Evolutionary conservation across 2,797 vertebrate species (phyloP), one percentile per base, ranked within the genome.

Genomic region (Lerista edwardsae): DNA sequence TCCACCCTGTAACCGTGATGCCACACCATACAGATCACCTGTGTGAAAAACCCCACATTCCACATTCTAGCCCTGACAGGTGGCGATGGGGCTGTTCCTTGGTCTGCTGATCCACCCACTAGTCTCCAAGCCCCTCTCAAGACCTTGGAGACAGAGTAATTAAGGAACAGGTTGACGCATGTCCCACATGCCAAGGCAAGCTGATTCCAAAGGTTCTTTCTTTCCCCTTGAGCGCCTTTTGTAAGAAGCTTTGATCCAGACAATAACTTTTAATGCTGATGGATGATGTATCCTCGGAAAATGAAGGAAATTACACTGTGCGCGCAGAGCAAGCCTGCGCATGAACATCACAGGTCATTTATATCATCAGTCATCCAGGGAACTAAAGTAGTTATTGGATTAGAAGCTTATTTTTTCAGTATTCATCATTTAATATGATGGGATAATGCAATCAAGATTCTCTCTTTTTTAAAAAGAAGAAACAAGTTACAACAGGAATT

Each of bases 251-350:
- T 92, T 91, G 87, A 82, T 82, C 80, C 79, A 83, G 84, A 89
- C 87, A 92, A 87, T 79, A 5, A 44, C 75, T 82, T 71, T 91
- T 88, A 85, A 91, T 90, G 84, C 82, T 93, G 87, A 90, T 89
- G 89, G 88, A 93, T 89, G 91, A 90, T 57, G 88, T 0, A 68
- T 4, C 85, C 83, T 34, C 85, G 36, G 81, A 51, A 73, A 90
- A 61, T 6, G 81, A 79, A 88, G 89, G 64, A 88, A 91, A 90
- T 89, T 69, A 82, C 88, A 29, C 23, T 61, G 36, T 67, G 47
- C 61, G 29, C 76, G 59, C 29, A 47, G 71, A 27, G 29, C 71
- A 79, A 91, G 61, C 83, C 89, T 79, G 84, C 86, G 68, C 86
- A 85, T 1, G 84, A 91, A 82, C 14, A 89, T 31, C 87, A 64